Percentiles rank a stretch among this genome's conserved stretches.
Evolutionary conservation across 2,113 vertebrate species (phyloP).

Genomic region (Leptobrachium ailaonicum): DNA sequence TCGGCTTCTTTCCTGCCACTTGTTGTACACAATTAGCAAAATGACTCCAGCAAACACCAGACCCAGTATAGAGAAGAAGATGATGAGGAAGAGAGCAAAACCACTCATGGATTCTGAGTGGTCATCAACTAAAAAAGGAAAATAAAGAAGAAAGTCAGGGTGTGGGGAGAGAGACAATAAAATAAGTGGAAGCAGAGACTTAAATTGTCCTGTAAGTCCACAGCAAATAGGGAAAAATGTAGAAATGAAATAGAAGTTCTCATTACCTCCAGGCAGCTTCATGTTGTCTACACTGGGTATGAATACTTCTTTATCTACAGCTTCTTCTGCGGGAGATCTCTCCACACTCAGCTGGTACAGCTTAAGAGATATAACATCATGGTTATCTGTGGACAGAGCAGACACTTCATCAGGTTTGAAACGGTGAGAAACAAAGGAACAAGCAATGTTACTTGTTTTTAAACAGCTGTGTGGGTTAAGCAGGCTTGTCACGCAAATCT

Average conservation of each 20-base stretch:
- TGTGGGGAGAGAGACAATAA: background rate
- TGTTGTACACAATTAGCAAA: conserved; percentile 85
- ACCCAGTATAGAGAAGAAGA: conserved; percentile 89
- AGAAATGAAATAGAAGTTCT: background rate
- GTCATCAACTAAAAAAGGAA: conserved; percentile 57
- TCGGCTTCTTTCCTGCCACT: conserved; percentile 89
- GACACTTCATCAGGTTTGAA: background rate
- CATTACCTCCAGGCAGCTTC: conserved; percentile 76
- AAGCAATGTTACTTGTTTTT: too few relatives aligned
- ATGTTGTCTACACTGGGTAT: conserved; percentile 90
- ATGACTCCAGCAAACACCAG: conserved; percentile 86
- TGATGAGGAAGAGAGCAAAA: conserved; percentile 83
- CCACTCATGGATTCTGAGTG: conserved; percentile 77
- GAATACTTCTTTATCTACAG: conserved; percentile 78
- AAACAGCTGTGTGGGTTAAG: too few relatives aligned
- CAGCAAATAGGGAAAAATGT: background rate
- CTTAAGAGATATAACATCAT: conserved; percentile 91
- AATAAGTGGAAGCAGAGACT: background rate
- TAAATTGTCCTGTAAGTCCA: too few relatives aligned
- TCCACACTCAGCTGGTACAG: conserved; percentile 90
- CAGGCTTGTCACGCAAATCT: too few relatives aligned
- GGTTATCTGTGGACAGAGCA: conserved; percentile 77
- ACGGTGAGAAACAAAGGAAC: too few relatives aligned
- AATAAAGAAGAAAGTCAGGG: background rate
- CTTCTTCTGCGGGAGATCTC: conserved; percentile 79